Evolutionary conservation across 2,113 vertebrate genomes (phyloP).

Genomic region (Ceyx margarethae): DNA sequence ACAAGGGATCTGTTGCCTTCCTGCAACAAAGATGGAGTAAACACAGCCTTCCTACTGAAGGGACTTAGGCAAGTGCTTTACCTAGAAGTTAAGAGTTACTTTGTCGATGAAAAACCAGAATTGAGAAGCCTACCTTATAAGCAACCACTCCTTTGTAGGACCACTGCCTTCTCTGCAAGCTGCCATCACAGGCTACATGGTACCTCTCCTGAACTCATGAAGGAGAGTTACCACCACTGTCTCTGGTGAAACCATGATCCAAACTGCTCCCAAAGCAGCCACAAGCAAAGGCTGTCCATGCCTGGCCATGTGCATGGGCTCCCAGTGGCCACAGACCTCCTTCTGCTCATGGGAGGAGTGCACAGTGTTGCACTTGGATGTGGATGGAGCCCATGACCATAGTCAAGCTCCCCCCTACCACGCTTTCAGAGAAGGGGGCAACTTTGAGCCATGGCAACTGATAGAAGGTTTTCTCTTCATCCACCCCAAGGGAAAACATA

Average conservation of each 20-base stretch:
- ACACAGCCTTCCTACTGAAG: neutral
- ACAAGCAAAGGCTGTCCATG: neutral
- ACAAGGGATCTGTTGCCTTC: neutral
- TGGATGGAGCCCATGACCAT: neutral
- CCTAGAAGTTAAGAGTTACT: neutral
- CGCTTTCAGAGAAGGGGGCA: neutral
- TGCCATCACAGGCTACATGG: neutral
- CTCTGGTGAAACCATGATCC: fast-evolving
- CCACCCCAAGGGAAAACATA: neutral
- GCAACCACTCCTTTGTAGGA: neutral
- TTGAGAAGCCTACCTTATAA: neutral
- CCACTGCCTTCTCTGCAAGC: neutral
- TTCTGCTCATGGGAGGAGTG: neutral
- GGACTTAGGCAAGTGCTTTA: neutral
- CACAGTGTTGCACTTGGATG: neutral
- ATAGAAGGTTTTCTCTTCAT: neutral
- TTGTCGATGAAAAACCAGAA: neutral
- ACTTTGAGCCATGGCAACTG: neutral
- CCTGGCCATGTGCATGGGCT: fast-evolving
- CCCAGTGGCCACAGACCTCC: neutral
- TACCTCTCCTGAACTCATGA: neutral
- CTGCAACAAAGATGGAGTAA: neutral
- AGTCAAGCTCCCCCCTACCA: neutral
- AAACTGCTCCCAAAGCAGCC: neutral
- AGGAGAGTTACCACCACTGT: neutral